phyloP scores from a whole-genome alignment of 2,797 vertebrate genomes.

The Phrynocephalus guinanensis region DNA sequence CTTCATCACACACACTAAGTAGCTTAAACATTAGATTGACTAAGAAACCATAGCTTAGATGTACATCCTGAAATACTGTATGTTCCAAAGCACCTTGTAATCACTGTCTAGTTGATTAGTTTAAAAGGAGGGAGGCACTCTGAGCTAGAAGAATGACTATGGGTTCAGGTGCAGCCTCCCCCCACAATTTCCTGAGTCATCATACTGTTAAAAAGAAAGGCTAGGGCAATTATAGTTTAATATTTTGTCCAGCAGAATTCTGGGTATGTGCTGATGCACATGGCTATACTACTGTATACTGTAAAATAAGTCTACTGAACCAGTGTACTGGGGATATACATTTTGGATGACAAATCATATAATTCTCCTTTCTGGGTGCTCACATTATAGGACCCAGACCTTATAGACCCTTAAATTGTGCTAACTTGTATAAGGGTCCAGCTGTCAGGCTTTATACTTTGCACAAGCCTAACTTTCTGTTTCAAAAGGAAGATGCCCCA shows the following conservation, averaged over 20 bases:
- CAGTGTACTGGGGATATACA: too few relatives aligned
- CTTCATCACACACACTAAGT: background rate
- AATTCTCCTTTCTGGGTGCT: too few relatives aligned
- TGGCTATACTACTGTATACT: background rate
- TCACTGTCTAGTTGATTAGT: background rate
- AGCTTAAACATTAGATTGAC: background rate
- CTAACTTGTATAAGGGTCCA: too few relatives aligned
- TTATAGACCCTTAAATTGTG: too few relatives aligned
- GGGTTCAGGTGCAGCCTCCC: background rate
- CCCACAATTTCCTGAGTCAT: background rate
- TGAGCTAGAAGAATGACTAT: background rate
- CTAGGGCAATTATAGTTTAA: background rate
- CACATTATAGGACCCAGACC: too few relatives aligned
- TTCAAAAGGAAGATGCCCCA: too few relatives aligned
- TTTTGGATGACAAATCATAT: too few relatives aligned
- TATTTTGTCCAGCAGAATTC: background rate
- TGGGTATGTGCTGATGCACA: background rate
- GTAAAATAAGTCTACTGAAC: background rate
- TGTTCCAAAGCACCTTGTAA: background rate
- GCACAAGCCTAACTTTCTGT: too few relatives aligned
- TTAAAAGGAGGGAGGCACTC: background rate
- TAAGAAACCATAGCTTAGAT: background rate
- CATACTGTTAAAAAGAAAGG: background rate
- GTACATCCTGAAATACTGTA: background rate
- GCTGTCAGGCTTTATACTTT: too few relatives aligned